Conservation (phyloP, 2,113 vertebrate species). For the Gallinago media region DNA sequence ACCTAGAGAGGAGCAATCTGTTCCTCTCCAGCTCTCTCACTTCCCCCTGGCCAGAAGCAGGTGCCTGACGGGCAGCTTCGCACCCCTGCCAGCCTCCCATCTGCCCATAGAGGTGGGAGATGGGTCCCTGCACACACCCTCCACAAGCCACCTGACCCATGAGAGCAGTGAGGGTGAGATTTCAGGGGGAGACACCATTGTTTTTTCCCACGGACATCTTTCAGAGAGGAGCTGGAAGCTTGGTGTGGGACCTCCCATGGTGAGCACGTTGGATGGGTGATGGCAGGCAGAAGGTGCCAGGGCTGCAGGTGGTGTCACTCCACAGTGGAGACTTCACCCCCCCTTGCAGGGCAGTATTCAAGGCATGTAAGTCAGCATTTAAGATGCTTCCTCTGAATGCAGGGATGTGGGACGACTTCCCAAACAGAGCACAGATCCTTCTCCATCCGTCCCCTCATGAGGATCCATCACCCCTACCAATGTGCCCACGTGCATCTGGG, state of each 20-base stretch:
- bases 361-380: background rate
- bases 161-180: background rate
- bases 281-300: background rate
- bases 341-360: background rate
- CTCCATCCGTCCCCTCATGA: rapidly evolving
- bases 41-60: background rate
- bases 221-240: background rate
- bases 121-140: rapidly evolving
- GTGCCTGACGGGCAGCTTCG: background rate
- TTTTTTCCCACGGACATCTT: background rate
- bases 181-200: background rate
- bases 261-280: rapidly evolving
- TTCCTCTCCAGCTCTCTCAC: background rate
- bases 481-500: rapidly evolving
- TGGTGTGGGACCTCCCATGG: rapidly evolving
- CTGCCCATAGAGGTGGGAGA: rapidly evolving
- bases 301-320: background rate
- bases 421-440: background rate
- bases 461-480: background rate
- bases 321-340: rapidly evolving
- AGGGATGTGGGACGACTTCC: rapidly evolving
- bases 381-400: background rate
- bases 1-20: rapidly evolving
- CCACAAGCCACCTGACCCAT: background rate
- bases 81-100: rapidly evolving